Evolutionary conservation across 2,113 vertebrate species (phyloP).

Genomic region (Thermophis baileyi): DNA sequence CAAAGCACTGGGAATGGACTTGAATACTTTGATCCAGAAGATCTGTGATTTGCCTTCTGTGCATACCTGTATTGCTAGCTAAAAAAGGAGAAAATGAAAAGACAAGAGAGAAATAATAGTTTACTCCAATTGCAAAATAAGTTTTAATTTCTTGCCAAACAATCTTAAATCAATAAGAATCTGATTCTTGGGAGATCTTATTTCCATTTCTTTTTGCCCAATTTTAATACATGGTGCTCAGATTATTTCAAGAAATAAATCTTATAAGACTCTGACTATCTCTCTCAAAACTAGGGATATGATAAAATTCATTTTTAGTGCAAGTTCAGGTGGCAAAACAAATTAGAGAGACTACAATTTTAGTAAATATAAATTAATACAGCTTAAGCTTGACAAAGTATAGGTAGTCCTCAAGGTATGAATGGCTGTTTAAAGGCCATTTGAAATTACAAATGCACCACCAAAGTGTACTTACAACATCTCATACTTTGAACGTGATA

Average conservation of each 20-base stretch:
- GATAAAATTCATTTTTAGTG: background rate
- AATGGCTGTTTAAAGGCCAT: background rate
- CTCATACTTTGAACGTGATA: too few relatives aligned
- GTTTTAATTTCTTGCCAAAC: slow-evolving; percentile 19
- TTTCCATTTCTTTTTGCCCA: background rate
- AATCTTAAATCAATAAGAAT: background rate
- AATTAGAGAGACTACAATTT: background rate
- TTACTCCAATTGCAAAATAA: slow-evolving; percentile 14
- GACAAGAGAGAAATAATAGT: background rate
- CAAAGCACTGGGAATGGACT: slow-evolving; percentile 92
- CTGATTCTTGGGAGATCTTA: background rate
- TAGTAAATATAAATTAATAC: background rate
- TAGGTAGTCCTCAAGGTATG: background rate
- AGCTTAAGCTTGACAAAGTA: background rate
- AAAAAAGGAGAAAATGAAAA: slow-evolving; percentile 16
- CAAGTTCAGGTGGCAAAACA: background rate
- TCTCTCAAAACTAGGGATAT: background rate
- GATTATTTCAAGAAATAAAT: background rate
- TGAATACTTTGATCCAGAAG: slow-evolving; percentile 97
- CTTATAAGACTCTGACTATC: background rate
- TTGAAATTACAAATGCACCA: background rate
- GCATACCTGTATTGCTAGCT: slow-evolving; percentile 86
- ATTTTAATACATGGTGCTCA: background rate
- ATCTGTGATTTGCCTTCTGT: slow-evolving; percentile 93
- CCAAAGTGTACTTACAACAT: background rate